Evolutionary conservation across 1,140 invertebrate species (phyloP).

Genomic region (Metaphire vulgaris): DNA sequence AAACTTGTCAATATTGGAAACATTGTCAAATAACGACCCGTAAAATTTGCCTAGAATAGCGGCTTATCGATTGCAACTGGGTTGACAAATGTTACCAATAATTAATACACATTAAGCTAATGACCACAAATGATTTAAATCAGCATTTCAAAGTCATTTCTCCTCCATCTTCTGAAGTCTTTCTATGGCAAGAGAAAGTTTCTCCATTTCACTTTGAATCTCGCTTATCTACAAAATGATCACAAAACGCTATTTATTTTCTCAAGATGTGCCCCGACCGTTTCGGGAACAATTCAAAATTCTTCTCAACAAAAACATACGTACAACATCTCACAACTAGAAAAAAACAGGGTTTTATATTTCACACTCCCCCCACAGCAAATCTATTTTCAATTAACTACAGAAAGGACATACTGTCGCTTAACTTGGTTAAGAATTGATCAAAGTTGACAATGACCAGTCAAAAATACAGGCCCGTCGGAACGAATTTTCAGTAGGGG

Average conservation of each 20-base stretch:
- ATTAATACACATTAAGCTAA: too few species aligned
- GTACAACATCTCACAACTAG: neutral
- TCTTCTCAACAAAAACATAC: neutral
- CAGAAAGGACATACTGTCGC: neutral
- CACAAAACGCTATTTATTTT: neutral
- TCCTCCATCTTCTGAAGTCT: conserved; percentile 35
- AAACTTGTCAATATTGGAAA: too few species aligned
- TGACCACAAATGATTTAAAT: too few species aligned
- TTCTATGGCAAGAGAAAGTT: conserved; percentile 62
- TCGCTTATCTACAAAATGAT: conserved; percentile 46
- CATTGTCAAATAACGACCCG: too few species aligned
- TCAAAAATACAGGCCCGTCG: too few species aligned
- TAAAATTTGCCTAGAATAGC: too few species aligned
- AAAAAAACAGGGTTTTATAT: conserved; percentile 19
- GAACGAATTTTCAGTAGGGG: too few species aligned
- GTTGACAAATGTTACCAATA: too few species aligned
- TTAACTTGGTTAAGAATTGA: too few species aligned
- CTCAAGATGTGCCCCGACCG: neutral
- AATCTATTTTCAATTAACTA: neutral
- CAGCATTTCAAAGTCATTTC: too few species aligned
- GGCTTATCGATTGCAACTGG: too few species aligned
- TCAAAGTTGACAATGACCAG: too few species aligned
- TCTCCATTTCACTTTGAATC: conserved; percentile 65
- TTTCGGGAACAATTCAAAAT: neutral
- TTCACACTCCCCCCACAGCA: neutral